Base-by-base conservation (phyloP, 1,140 invertebrate species). In the Drosophila obscura region DNA sequence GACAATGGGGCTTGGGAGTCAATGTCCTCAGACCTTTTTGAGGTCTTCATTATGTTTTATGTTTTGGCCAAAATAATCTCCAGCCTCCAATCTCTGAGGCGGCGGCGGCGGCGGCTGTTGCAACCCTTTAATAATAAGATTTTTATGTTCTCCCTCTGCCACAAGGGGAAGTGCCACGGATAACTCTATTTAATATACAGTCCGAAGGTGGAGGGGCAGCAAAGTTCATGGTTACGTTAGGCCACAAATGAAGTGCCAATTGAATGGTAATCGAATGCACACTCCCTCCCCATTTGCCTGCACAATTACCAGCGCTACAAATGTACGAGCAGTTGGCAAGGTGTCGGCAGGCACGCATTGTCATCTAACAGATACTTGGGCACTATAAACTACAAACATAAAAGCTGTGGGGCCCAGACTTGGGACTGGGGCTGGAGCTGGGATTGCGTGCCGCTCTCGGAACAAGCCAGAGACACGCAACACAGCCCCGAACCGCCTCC, bases 261-360 rank as follows among this genome's bases (percentile, higher is more conserved):
- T 77, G 82, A 74, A 55, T 51, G 69, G 43, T 62, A 59, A 74
- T 61, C 68, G 51, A 43, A 24, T 43, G 45, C 24, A n/a, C 48
- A 22, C 49, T 35, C 19, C 59, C 46, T 16, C 22, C 50, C n/a
- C 28, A 28, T 45, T 80, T 59, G 8, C 35, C 35, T 59, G 60
- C 63, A 60, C 80, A 84, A 85, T 84, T 84, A 81, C 81, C 63
- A 65, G 61, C 56, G 62, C 76, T 80, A 77, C 77, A 73, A 67
- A 77, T 74, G 68, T 77, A 13, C 35, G 35, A 39, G 35, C 11
- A 46, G 59, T 24, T 45, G 43, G 50, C 51, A 68, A 85, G 82
- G 82, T 85, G 82, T 85, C 74, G 74, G 78, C 82, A 72, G 71
- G 82, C 80, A 83, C 76, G 80, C 76, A 83, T 84, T 85, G 74